Percentiles rank a stretch among this genome's conserved stretches.
These are phyloP conservation scores for Anhinga rufa DNA, from an alignment of 2,113 vertebrate species.

Conservation along the genomic window DNA sequence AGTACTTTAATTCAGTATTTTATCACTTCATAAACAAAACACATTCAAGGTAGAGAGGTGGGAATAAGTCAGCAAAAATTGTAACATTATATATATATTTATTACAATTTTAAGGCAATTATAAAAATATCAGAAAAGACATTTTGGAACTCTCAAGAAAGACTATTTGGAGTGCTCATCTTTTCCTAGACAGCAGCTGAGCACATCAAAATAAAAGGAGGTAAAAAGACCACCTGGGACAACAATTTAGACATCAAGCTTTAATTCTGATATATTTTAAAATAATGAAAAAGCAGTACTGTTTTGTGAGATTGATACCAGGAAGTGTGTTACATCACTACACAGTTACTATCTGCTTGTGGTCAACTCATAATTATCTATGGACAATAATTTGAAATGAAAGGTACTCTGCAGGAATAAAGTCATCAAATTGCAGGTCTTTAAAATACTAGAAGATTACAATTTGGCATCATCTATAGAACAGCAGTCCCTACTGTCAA, in stretches of 20 bases:
- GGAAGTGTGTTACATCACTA: neutral
- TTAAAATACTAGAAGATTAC: neutral
- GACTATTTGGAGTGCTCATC: neutral
- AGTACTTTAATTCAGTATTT: neutral
- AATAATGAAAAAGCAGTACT: neutral
- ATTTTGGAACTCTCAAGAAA: neutral
- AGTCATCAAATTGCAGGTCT: neutral
- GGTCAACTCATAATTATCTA: neutral
- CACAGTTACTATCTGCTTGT: neutral
- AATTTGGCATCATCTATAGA: neutral
- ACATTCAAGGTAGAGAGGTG: neutral
- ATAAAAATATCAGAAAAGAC: neutral
- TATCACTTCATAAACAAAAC: neutral
- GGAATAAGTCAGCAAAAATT: neutral
- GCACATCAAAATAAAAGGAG: neutral
- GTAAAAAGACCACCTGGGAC: neutral
- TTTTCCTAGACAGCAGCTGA: neutral
- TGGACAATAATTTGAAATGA: neutral
- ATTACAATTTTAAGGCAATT: neutral
- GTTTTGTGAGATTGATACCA: neutral
- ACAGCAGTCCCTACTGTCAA: neutral
- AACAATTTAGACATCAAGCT: neutral
- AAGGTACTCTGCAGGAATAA: neutral
- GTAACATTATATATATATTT: neutral
- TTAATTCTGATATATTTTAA: neutral